Percentiles rank a stretch among this genome's conserved stretches.
phyloP scores from a whole-genome alignment of 1,140 invertebrate species.

The Lasioglossum albipes region DNA sequence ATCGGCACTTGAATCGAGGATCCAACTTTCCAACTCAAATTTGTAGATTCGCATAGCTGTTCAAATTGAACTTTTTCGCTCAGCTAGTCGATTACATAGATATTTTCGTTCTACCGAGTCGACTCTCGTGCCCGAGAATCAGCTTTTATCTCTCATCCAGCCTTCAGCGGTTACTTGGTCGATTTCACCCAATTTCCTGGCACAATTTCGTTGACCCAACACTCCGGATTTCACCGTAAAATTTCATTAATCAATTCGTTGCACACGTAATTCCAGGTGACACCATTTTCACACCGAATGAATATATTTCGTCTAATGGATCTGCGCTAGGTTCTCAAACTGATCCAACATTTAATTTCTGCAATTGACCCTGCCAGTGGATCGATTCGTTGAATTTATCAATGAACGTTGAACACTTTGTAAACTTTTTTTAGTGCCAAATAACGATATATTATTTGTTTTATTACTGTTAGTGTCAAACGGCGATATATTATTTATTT shows the following conservation, averaged over 20 bases:
- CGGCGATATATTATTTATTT: no score
- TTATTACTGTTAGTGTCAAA: no score
- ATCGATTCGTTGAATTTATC: no score
- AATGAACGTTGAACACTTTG: no score
- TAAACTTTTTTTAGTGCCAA: no score
- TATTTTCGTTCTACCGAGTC: background rate
- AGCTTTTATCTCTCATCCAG: background rate
- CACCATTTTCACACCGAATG: background rate
- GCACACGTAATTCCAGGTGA: background rate
- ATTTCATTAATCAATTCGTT: background rate
- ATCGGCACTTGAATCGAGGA: background rate
- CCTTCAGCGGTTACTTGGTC: background rate
- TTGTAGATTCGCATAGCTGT: background rate
- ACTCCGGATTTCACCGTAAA: background rate
- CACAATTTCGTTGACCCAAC: no score
- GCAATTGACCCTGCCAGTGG: no score
- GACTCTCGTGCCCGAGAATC: conserved; percentile 11
- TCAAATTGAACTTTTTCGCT: conserved; percentile 8
- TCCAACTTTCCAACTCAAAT: background rate
- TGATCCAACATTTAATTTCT: no score
- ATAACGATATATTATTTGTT: no score
- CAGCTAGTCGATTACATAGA: background rate
- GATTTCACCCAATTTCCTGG: background rate
- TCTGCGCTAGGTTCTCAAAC: background rate
- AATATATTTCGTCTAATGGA: background rate